Base-by-base conservation (phyloP, 1,140 invertebrate genomes). In the Leguminivora glycinivorella region DNA sequence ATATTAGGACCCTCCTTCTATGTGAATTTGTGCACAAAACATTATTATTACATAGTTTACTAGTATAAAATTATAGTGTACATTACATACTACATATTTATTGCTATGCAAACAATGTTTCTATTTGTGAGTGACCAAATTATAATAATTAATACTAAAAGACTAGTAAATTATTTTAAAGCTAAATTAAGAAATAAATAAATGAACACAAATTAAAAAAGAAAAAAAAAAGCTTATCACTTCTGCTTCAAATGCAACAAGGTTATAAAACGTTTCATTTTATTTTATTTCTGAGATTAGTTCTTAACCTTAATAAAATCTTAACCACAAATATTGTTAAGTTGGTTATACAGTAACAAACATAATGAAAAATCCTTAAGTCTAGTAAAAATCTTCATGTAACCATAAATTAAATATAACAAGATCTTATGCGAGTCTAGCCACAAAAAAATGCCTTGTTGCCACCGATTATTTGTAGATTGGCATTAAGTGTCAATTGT, bases 91-190 rank as follows among this genome's bases (percentile, higher is more conserved):
- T 31, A 31, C 29, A 31, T n/a, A n/a, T 43, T 22, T 22, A 52
- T 52, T 52, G 6, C 12, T 29, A 52, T 10, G 17, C 2, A 22
- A 22, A 22, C 6, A 22, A 1, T 22, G 22, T 2, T 22, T 1
- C 7, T 10, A 52, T 6, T 52, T 19, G 0, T 52, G 14, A 6
- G 2, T 52, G n/a, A n/a, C 6, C 47, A 52, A 52, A 1, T 4
- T 52, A 52, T 43, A 22, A 52, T 52, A 52, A 22, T 2, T 52
- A 52, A 52, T 22, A 52, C 14, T 52, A 52, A 17, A 9, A 22
- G 47, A 52, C 47, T 52, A 52, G 47, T 52, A n/a, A 10, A 52
- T n/a, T 22, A 9, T n/a, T 10, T 52, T 52, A 52, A 52, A 52
- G 47, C 47, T 52, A 52, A 52, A 52, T 19, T 52, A 19, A 7